These are phyloP conservation scores for Cyrtodaria siliqua DNA, from an alignment of 2,888 invertebrate species.

Conservation along the genomic window DNA sequence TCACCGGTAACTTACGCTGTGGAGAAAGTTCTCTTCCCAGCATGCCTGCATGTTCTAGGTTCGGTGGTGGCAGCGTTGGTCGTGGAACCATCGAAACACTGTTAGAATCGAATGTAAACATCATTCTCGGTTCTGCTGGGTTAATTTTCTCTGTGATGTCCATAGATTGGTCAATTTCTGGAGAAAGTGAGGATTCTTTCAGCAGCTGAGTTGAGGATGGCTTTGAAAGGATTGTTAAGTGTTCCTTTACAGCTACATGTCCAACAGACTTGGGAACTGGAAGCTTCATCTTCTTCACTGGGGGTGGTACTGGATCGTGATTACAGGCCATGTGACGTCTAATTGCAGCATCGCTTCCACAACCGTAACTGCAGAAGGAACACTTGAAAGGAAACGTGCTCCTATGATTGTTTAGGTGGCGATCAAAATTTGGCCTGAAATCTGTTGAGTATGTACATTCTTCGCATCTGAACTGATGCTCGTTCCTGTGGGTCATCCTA, in stretches of 20 bases:
- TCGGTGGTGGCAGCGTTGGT: slow-evolving; percentile 40
- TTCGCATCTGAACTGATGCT: slow-evolving; percentile 91
- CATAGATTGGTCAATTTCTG: not conserved
- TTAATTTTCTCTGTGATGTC: not conserved
- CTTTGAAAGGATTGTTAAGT: not conserved
- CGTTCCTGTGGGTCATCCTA: slow-evolving; percentile 86
- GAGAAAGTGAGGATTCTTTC: not conserved
- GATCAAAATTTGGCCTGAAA: slow-evolving; percentile 95
- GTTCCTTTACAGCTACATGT: not conserved
- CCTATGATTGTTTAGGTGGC: slow-evolving; percentile 90
- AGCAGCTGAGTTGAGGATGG: not conserved
- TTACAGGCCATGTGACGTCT: slow-evolving; percentile 80
- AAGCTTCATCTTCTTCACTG: slow-evolving; percentile 38
- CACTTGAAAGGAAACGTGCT: slow-evolving; percentile 74
- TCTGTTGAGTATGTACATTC: slow-evolving; percentile 97
- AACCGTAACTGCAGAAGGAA: slow-evolving; percentile 80
- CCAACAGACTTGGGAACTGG: slow-evolving; percentile 27
- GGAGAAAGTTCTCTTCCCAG: slow-evolving; percentile 39
- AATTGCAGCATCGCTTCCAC: slow-evolving; percentile 79
- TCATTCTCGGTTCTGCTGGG: not conserved
- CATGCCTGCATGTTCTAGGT: slow-evolving; percentile 18
- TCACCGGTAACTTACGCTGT: slow-evolving; percentile 42
- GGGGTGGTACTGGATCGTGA: slow-evolving; percentile 58
- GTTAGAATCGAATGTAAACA: slow-evolving; percentile 28
- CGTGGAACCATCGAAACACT: slow-evolving; percentile 52